Evolutionary conservation across 2,888 invertebrate genomes (phyloP).

Genomic region (Eremobia ochroleuca): DNA sequence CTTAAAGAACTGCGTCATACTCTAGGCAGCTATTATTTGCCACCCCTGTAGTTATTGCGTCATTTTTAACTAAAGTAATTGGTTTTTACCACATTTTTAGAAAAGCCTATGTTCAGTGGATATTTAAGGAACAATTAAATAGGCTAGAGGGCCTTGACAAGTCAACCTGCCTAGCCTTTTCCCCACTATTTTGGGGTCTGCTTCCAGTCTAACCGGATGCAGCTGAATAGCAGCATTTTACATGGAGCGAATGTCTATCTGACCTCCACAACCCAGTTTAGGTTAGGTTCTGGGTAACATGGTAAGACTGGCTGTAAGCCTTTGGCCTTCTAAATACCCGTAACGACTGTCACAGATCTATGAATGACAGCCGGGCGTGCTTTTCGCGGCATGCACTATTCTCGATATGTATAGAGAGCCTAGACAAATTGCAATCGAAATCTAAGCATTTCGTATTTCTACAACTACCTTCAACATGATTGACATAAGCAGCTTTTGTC

Average conservation of each 20-base stretch:
- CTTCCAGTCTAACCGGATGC: background rate
- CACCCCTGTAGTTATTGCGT: conserved; percentile 43
- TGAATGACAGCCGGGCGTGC: background rate
- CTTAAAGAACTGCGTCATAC: conserved; percentile 39
- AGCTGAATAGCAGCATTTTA: too few species aligned
- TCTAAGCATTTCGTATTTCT: background rate
- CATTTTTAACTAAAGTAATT: conserved; percentile 14
- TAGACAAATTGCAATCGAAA: background rate
- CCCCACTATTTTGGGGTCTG: background rate
- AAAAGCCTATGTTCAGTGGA: background rate
- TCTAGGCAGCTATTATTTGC: conserved; percentile 24
- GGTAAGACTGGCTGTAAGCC: too few species aligned
- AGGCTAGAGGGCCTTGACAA: background rate
- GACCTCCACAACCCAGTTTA: too few species aligned
- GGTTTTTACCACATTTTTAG: background rate
- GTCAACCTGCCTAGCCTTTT: background rate
- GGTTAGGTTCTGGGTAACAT: too few species aligned
- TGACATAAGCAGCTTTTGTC: background rate
- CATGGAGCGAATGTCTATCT: background rate
- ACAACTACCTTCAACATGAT: background rate
- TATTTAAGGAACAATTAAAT: background rate
- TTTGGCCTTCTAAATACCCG: too few species aligned
- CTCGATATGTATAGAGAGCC: background rate
- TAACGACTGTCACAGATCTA: too few species aligned
- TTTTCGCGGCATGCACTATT: background rate